Base-by-base conservation (phyloP, 2,888 invertebrate species). In the Apodemia zela region DNA sequence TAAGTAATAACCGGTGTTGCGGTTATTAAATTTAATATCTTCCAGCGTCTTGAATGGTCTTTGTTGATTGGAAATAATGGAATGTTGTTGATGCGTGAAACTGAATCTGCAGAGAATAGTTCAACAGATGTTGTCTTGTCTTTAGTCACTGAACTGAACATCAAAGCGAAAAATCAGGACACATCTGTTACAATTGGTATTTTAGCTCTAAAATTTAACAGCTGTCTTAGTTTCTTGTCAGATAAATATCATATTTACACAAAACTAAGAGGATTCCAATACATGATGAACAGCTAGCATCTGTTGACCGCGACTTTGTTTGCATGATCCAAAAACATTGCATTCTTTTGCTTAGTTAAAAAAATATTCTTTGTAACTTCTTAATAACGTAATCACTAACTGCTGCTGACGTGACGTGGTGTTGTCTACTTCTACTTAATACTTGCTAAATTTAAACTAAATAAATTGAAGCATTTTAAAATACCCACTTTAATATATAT, bases 161-260 rank as follows among this genome's bases (percentile, higher is more conserved):
- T 54, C 54, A 54, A 54, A 54, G 54, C 15, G 54, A 54, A 54
- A 25, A 54, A 54, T 21, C 54, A 54, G 54, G 54, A 54, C 51
- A 54, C 51, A 25, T 54, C 21, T 54, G 51, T 21, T 54, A 21
- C 21, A 42, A 42, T 42, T 42, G 42, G 42, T 42, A 15, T 42
- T 42, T 42, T 15, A 42, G 42, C 15, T 42, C 15, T 42, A 42
- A 42, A 42, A 42, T 42, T 42, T 42, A 15, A 42, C 42, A 42
- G 42, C 42, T 42, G 42, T 42, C 5, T 3, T 15, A 15, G 42
- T 42, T 42, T 42, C 42, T 42, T 15, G 42, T 42, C 15, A 42
- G 42, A 42, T 42, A 42, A 42, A 42, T 42, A 42, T 42, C 13
- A 42, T 42, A 42, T 42, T 15, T 42, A 42, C 42, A 15, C 5